These are phyloP conservation scores for Nothura maculosa DNA, from an alignment of 2,797 vertebrate species.

Conservation along the genomic window DNA sequence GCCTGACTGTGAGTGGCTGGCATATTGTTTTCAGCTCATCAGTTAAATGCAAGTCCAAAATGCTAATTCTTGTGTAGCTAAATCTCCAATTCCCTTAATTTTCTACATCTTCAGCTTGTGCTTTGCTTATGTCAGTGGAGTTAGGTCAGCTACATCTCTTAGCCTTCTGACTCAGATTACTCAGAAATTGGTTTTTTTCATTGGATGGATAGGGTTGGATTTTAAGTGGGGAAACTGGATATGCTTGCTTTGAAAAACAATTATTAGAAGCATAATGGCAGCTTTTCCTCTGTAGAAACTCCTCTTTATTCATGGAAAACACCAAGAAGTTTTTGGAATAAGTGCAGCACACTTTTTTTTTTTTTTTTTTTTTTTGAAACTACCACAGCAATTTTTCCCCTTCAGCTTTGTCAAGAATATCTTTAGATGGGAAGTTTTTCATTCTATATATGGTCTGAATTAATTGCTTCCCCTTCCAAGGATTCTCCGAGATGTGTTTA, in stretches of 20 bases:
- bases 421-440: slow-evolving; percentile 55
- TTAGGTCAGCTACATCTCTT: background rate
- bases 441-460: slow-evolving; percentile 36
- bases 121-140: background rate
- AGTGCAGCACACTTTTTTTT: background rate
- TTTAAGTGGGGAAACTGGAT: background rate
- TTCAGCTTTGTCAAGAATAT: background rate
- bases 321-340: background rate
- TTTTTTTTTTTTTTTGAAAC: too few relatives aligned
- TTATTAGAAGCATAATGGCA: background rate
- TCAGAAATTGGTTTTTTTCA: background rate
- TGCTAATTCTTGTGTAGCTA: background rate
- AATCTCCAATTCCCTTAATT: background rate
- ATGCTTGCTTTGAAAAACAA: background rate
- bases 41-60: background rate
- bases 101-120: background rate
- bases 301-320: background rate
- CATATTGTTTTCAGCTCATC: background rate
- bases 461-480: slow-evolving; percentile 55
- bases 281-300: background rate
- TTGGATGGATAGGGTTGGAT: background rate
- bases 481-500: background rate
- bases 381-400: background rate
- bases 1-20: background rate
- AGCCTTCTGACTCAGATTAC: background rate